A percentile compares a stretch with the other conserved stretches of the same genome.
Evolutionary conservation across 2,797 vertebrate genomes (phyloP).

Genomic region (Margarornis squamiger): DNA sequence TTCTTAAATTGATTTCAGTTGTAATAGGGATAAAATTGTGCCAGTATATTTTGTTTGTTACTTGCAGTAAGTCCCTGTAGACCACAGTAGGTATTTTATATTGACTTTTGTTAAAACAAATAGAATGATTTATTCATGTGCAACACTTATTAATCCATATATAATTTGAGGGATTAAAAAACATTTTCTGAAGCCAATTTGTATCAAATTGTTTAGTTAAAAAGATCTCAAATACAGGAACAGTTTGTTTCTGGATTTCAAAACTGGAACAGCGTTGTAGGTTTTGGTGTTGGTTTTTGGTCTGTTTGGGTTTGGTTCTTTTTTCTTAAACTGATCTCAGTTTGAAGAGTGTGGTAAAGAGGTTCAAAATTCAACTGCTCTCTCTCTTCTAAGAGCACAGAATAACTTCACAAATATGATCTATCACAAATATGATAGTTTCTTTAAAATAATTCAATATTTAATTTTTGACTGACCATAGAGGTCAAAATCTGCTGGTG

Average conservation of each 20-base stretch:
- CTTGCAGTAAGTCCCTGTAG: background rate
- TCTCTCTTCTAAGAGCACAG: background rate
- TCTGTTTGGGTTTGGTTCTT: background rate
- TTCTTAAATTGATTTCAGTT: background rate
- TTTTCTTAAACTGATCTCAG: background rate
- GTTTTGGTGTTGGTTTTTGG: background rate
- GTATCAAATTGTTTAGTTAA: background rate
- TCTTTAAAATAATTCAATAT: background rate
- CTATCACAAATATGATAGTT: background rate
- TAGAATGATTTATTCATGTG: background rate
- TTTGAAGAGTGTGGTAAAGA: background rate
- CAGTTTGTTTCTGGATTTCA: background rate
- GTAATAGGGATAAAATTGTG: background rate
- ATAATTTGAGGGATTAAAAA: background rate
- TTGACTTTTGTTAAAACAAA: background rate
- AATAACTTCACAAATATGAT: background rate
- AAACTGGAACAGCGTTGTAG: background rate
- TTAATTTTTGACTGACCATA: background rate
- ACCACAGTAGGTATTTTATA: background rate
- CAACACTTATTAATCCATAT: background rate
- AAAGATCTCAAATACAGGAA: background rate
- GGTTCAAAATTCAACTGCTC: background rate
- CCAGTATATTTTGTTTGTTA: background rate
- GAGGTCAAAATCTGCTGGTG: background rate
- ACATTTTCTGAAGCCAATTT: background rate